Percentiles rank a stretch among this genome's conserved stretches.
These are phyloP conservation scores for Drosophila lutescens DNA, from an alignment of 2,888 invertebrate genomes.

Conservation along the genomic window DNA sequence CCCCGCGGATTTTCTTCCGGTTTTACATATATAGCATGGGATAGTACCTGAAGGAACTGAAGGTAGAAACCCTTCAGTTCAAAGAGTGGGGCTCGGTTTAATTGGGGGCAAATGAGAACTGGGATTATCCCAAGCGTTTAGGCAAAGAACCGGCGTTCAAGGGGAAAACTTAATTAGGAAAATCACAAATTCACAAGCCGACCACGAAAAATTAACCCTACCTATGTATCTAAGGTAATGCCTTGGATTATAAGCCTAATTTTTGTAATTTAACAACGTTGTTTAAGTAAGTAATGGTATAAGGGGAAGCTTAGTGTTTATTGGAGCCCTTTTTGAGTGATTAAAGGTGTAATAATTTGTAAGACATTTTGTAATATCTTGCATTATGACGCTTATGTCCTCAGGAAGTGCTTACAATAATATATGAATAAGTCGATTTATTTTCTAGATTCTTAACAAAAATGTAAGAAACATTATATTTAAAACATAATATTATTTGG, in stretches of 20 bases:
- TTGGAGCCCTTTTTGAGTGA: background rate
- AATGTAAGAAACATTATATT: too few species aligned
- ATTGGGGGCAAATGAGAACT: conserved; percentile 52
- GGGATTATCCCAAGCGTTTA: conserved; percentile 44
- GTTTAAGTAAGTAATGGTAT: background rate
- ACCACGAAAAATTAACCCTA: conserved; percentile 8
- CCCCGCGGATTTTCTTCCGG: conserved; percentile 35
- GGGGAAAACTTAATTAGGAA: conserved; percentile 48
- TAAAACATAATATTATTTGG: too few species aligned
- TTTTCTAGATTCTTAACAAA: too few species aligned
- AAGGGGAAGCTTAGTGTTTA: background rate
- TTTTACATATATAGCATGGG: conserved; percentile 4
- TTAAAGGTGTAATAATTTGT: background rate
- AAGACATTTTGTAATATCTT: background rate
- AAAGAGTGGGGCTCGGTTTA: conserved; percentile 32
- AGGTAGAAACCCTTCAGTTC: background rate
- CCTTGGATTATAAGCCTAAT: conserved; percentile 3
- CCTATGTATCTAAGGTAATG: background rate
- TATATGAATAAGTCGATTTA: too few species aligned
- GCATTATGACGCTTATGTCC: background rate
- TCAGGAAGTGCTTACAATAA: too few species aligned
- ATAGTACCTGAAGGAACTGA: background rate
- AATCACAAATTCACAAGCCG: conserved; percentile 5
- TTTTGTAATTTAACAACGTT: background rate
- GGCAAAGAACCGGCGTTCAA: conserved; percentile 11